Evolutionary conservation across 2,113 vertebrate species (phyloP), one percentile per base, ranked within the genome.

Genomic region (Lutjanus erythropterus): DNA sequence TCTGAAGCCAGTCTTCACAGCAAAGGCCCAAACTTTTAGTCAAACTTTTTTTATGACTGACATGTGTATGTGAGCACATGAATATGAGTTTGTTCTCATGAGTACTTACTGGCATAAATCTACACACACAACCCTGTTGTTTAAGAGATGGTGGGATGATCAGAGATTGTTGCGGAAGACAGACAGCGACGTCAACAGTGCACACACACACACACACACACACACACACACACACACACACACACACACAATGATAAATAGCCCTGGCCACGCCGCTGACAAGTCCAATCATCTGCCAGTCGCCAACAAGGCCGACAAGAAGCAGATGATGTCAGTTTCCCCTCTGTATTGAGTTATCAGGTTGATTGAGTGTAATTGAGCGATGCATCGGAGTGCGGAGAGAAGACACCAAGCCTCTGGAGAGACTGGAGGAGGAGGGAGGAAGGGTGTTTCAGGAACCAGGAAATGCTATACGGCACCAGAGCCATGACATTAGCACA

Each of bases 311-410:
- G 72, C 86, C 52, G 33, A 85, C 80, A 42, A 89, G 66, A 75
- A 88, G 80, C 90, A 86, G 86, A 86, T 90, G 86, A 92, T 91
- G 88, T 92, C 93, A 88, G 85, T 84, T 89, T 78, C 89, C 64
- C 65, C 74, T 85, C 87, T 71, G 58, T 83, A 94, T 93, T 89
- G 76, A 86, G 86, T 93, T 94, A 94, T 84, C 75, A 75, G 80
- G 31, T 62, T 91, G 84, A 93, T 88, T 90, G 84, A 91, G 88
- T 88, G 83, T 92, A 93, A 92, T 92, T 91, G 90, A 89, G 88
- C 76, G 46, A 81, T 90, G 89, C 85, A 93, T 91, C 82, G 89
- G 91, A 89, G 88, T 90, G 93, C 78, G 61, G 83, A 61, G 78
- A 65, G 84, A 87, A 81, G 83, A 91, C 83, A 85, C 60, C 65